Evolutionary conservation across 2,888 invertebrate genomes (phyloP), one percentile per base, ranked within the genome.

Genomic region (Brachycybe producta): DNA sequence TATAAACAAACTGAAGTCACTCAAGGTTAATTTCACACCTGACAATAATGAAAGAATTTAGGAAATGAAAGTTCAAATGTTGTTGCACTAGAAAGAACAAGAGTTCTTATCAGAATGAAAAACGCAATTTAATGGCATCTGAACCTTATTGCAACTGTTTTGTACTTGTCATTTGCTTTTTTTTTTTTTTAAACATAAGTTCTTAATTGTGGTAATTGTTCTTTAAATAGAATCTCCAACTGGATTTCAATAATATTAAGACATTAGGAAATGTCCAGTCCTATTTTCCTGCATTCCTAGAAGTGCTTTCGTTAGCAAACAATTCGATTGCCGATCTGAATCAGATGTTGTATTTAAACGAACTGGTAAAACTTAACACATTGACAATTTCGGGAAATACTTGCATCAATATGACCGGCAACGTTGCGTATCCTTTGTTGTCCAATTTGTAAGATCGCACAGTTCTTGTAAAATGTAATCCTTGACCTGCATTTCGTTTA

Each of bases 381-480:
- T 77, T 92, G 59, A 84, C 86, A 15, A 75, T 92, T 54, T 80
- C 80, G 61, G 84, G 84, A 54, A 92, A 92, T 70, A 88, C 90
- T 0, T 88, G 88, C 66, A 80, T 88, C 40, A 75, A 76, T 55
- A 79, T 83, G 77, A 78, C 80, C 52, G 80, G 80, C 58, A 80
- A 77, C 60, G 76, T 78, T 62, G 73, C 82, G 86, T 66, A 63
- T 64, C 62, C 62, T 63, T 56, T 52, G 7, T 5, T 11, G 15
- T 26, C 32, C 26, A 19, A 17, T 23, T 19, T 26, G 17, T 36
- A n/a, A 32, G 8, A 23, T n/a, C 5, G 32, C 17, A 34, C 7
- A 24, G 3, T 15, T 4, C 26, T 24, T 42, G n/a, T n/a, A 5
- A 8, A n/a, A 13, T 17, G 19, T 3, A 27, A 34, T 43, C 26